Base-by-base conservation (phyloP, 2,888 invertebrate genomes). In the Conus canariensis region DNA sequence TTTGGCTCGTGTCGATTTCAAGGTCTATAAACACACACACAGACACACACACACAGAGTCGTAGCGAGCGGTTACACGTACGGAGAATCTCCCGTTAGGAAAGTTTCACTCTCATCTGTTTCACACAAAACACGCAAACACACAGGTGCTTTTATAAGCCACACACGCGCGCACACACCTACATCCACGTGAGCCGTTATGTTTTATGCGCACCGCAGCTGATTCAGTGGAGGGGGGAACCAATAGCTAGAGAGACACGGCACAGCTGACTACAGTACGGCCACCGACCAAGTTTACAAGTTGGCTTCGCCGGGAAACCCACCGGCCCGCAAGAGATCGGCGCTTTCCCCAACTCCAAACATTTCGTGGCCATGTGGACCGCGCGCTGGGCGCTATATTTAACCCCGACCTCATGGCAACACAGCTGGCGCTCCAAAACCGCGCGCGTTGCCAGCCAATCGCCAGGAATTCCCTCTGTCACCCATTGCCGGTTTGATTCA, bases 361-460 rank as follows among this genome's bases (percentile, higher is more conserved):
- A 88, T 59, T n/a, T 56, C 30, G 80, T 45, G 80, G 80, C 88
- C 88, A 88, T 77, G 58, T 88, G 88, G 77, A 58, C n/a, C 77
- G 88, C 88, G 77, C 88, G 88, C 77, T 70, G 12, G 8, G 67
- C 45, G 80, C 88, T 88, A 88, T 82, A 60, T 82, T 88, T 88
- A 88, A 80, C 80, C 88, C 60, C 80, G 80, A 88, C 88, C 88
- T 88, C 88, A 88, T 88, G 88, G 80, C 45, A 88, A 88, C 88
- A 77, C 88, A 88, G 88, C 88, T 88, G 88, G 88, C 64, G 45
- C 82, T 59, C 30, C 82, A 80, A 80, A 80, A 74, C 88, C 8
- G 88, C 80, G 88, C 88, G 88, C 30, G 60, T 19, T 80, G 60
- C 60, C 88, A 82, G 82, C 88, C 88, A 88, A 88, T 88, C 82